Evolutionary conservation across 2,888 invertebrate species (phyloP).

Genomic region (Gymnoscelis rufifasciata): DNA sequence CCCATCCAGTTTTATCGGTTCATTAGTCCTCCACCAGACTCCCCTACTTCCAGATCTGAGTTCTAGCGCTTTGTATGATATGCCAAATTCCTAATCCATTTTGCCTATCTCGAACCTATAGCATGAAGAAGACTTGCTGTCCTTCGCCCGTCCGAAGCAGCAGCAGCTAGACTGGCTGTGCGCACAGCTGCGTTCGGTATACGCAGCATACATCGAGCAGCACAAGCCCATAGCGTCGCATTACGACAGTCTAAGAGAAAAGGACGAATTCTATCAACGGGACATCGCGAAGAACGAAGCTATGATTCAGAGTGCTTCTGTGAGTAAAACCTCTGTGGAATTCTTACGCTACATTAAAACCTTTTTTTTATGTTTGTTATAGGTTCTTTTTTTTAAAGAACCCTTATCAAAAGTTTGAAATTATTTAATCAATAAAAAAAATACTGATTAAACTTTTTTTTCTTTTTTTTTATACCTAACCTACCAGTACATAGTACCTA

Average conservation of each 20-base stretch:
- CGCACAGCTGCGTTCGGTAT: constrained; percentile 58
- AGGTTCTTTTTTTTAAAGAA: too few species aligned
- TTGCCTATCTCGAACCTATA: too few species aligned
- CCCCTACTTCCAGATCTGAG: too few species aligned
- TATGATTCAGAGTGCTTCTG: constrained; percentile 56
- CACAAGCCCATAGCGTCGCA: constrained; percentile 69
- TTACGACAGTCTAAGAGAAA: constrained; percentile 60
- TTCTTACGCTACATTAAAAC: not conserved
- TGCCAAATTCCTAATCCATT: too few species aligned
- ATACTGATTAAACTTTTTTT: too few species aligned
- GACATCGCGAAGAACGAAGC: constrained; percentile 66
- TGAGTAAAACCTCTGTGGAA: constrained; percentile 28
- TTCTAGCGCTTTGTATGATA: too few species aligned
- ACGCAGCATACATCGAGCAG: constrained; percentile 55
- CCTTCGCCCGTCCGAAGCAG: constrained; percentile 61
- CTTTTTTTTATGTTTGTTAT: not conserved
- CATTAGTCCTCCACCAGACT: too few species aligned
- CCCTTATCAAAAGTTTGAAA: too few species aligned
- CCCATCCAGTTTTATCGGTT: too few species aligned
- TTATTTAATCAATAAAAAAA: too few species aligned
- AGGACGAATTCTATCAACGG: constrained; percentile 73
- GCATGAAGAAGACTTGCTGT: constrained; percentile 67
- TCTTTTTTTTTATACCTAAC: too few species aligned
- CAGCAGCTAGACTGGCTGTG: constrained; percentile 63
- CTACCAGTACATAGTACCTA: too few species aligned